Evolutionary conservation across 2,797 vertebrate genomes (phyloP).

Genomic region (Discoglossus pictus): DNA sequence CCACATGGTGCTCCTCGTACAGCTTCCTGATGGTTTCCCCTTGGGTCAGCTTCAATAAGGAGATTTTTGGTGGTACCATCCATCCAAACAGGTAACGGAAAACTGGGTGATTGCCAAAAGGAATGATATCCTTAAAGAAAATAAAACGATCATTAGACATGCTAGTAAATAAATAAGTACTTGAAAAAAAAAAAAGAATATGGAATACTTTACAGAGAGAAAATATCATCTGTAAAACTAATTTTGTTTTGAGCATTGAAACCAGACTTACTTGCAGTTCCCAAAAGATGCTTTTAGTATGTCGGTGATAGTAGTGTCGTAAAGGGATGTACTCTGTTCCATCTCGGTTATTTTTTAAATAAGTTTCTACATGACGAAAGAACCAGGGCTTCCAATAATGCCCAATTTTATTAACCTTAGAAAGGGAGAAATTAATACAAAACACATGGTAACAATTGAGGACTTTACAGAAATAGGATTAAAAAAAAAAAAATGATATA

Average conservation of each 20-base stretch:
- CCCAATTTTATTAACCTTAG: slow-evolving; percentile 90
- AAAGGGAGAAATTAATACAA: slow-evolving; percentile 15
- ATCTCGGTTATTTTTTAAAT: slow-evolving; percentile 70
- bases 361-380: slow-evolving; percentile 91
- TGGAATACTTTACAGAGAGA: too few species aligned
- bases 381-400: slow-evolving; percentile 96
- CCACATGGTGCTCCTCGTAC: slow-evolving; percentile 94
- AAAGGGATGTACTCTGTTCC: slow-evolving; percentile 91
- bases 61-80: slow-evolving; percentile 99
- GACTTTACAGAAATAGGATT: not conserved
- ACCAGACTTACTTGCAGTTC: slow-evolving; percentile 61
- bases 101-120: slow-evolving; percentile 90
- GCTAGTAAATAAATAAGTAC: too few species aligned
- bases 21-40: slow-evolving; percentile 91
- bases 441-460: not conserved
- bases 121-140: slow-evolving; percentile 88
- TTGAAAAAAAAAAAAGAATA: too few species aligned
- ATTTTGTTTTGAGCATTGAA: too few species aligned
- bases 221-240: too few species aligned
- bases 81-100: slow-evolving; percentile 95
- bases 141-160: too few species aligned
- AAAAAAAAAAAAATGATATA: too few species aligned
- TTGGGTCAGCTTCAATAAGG: slow-evolving; percentile 94
- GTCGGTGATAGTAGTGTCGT: slow-evolving; percentile 95
- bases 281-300: slow-evolving; percentile 98